Evolutionary conservation across 37 sponge, comb jelly and placozoan genomes (phyloP), one percentile per base, ranked within the genome.

Genomic region (Eunapius fragilis): DNA sequence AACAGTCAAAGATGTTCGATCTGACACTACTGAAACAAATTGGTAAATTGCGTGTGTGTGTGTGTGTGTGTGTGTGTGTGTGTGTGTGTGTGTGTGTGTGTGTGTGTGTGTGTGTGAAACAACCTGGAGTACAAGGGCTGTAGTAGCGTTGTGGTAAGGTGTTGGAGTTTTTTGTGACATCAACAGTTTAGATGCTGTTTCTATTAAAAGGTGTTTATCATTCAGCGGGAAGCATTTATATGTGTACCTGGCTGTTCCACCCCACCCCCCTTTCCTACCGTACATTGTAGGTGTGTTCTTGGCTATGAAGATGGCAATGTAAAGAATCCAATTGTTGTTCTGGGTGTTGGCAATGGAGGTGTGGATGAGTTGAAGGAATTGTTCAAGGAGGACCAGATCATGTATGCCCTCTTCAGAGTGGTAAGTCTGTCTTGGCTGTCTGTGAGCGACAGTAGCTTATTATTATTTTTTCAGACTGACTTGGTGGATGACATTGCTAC

Each of bases 401-500:
- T 88, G 31, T 93, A 93, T 58, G 92, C 74, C 34, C 83, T 94
- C 31, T 67, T 85, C 31, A 86, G 94, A 83, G 89, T 96, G 76
- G 97, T 96, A 58, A 76, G 94, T 92, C 2, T 14, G 17, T 11
- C 4, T 9, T 31, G 31, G 72, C 6, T 9, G 11, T 31, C 10
- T 4, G 6, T 9, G 27, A 77, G 7, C 79, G 9, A 77, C 45
- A 79, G n/a, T 69, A 11, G 31, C 25, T 81, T 23, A 10, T 7
- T 89, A 37, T n/a, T 78, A 28, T 58, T 19, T 10, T 25, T 23
- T 14, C 37, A 96, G 97, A 94, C 80, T 80, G 97, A 96, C 70
- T 37, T 88, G 11, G 95, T 96, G 41, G 95, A 95, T 80, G 92
- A 94, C 58, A 96, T 96, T 38, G 84, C 89, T 2, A 94, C 97